Evolutionary conservation across 2,113 vertebrate species (phyloP).

Genomic region (Chloropsis hardwickii): DNA sequence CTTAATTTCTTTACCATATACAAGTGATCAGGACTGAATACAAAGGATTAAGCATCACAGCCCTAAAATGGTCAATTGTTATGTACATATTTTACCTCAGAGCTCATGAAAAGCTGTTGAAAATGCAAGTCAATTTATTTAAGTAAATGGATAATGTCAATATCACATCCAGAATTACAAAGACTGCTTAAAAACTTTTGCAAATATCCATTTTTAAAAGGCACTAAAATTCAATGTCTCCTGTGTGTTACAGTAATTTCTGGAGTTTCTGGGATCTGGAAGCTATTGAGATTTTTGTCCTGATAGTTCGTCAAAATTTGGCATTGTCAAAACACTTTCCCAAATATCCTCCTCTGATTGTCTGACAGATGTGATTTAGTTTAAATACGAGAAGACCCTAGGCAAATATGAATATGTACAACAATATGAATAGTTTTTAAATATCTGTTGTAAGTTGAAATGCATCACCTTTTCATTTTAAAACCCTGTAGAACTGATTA

Average conservation of each 20-base stretch:
- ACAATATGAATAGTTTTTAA: neutral
- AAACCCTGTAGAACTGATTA: neutral
- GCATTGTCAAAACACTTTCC: neutral
- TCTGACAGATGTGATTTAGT: neutral
- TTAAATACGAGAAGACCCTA: neutral
- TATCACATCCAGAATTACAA: neutral
- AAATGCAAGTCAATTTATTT: neutral
- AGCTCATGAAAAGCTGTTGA: neutral
- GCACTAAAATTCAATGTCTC: neutral
- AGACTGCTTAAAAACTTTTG: neutral
- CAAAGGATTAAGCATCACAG: neutral
- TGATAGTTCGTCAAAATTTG: neutral
- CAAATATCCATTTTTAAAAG: neutral
- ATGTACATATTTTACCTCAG: neutral
- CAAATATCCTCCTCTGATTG: neutral
- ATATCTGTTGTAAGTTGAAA: neutral
- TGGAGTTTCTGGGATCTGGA: neutral
- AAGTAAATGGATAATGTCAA: neutral
- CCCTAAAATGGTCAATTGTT: neutral
- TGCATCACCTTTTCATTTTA: neutral
- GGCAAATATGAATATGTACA: neutral
- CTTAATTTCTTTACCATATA: neutral
- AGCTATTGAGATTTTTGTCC: neutral
- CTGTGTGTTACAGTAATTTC: neutral
- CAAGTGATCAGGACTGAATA: neutral